phyloP scores from a whole-genome alignment of 2,797 vertebrate species.

The Eulemur albifrons region DNA sequence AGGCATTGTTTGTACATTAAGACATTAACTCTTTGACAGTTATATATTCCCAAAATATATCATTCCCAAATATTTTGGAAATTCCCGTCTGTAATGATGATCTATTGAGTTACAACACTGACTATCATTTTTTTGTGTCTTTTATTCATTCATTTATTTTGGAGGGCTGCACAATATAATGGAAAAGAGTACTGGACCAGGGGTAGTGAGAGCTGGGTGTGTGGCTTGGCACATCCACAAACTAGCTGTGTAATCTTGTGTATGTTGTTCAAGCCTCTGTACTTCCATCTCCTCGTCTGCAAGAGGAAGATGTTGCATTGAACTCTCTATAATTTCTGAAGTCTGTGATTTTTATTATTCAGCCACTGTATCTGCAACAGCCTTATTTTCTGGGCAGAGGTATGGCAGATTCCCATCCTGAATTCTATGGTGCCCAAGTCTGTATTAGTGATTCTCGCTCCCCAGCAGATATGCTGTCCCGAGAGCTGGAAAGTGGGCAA shows the following conservation, averaged over 20 bases:
- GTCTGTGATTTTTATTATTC: not conserved
- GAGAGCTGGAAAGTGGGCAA: not conserved
- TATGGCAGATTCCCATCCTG: not conserved
- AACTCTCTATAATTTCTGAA: not conserved
- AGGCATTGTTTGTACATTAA: not conserved
- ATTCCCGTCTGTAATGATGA: not conserved
- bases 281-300: not conserved
- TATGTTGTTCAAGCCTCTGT: not conserved
- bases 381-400: not conserved
- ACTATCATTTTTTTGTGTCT: not conserved
- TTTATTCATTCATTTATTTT: not conserved
- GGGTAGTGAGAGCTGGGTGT: not conserved
- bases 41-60: not conserved
- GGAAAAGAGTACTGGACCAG: not conserved
- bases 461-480: not conserved
- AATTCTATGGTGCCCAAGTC: not conserved
- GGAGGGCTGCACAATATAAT: not conserved
- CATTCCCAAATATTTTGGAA: not conserved
- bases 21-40: not conserved
- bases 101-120: not conserved
- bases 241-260: not conserved
- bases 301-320: not conserved
- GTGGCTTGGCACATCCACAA: not conserved
- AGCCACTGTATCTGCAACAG: not conserved
- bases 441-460: not conserved